phyloP scores from a whole-genome alignment of 2,888 invertebrate species.

The Gnatocerus cornutus region DNA sequence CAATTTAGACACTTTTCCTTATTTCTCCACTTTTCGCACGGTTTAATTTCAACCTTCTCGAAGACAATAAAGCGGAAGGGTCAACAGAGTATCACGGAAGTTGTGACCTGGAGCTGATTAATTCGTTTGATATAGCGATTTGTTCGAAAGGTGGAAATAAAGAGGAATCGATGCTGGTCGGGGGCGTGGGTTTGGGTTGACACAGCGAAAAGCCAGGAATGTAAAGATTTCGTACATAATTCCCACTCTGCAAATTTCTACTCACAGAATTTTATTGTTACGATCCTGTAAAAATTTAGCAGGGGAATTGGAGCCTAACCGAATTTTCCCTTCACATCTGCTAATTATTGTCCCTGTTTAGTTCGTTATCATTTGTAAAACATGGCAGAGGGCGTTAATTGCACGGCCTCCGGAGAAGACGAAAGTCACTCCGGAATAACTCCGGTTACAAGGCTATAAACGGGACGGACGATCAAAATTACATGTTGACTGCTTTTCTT shows the following conservation, averaged over 20 bases:
- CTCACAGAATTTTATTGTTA: no score
- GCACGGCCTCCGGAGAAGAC: constrained; percentile 8
- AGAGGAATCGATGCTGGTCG: constrained; percentile 15
- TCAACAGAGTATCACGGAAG: constrained; percentile 35
- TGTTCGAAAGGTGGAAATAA: constrained; percentile 28
- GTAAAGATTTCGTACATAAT: no score
- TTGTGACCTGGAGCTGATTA: constrained; percentile 39
- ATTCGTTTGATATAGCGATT: constrained; percentile 38
- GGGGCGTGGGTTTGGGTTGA: background rate
- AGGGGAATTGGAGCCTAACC: no score
- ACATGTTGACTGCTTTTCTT: no score
- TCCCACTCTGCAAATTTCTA: no score
- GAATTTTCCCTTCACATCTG: constrained; percentile 7
- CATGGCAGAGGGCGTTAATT: constrained; percentile 26
- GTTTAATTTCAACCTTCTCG: constrained; percentile 23
- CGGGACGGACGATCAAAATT: background rate
- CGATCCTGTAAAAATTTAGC: no score
- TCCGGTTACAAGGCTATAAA: constrained; percentile 1
- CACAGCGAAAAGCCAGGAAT: no score
- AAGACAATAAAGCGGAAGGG: constrained; percentile 35
- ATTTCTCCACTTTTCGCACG: constrained; percentile 6
- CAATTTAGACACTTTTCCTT: constrained; percentile 20
- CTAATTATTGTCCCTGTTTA: constrained; percentile 34
- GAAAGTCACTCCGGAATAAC: constrained; percentile 18
- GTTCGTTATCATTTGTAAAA: constrained; percentile 30